Conservation (phyloP, 2,888 invertebrate species). For the Andrena bucephala region DNA sequence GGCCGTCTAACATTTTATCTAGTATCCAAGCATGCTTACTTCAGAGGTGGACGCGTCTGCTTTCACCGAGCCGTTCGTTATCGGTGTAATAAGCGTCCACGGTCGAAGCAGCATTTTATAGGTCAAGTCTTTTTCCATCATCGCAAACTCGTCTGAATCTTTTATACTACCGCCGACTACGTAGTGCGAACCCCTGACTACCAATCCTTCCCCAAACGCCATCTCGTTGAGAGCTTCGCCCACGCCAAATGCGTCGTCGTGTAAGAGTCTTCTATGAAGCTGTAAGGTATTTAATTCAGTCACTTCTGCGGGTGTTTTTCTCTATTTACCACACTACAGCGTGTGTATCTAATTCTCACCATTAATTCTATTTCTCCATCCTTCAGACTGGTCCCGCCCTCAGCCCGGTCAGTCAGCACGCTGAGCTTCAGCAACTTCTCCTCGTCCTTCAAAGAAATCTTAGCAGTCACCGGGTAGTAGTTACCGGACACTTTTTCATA, state of each 20-base stretch:
- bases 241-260: constrained; percentile 97
- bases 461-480: constrained; percentile 96
- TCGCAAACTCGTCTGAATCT: constrained; percentile 61
- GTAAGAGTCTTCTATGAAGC: constrained; percentile 93
- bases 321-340: not conserved
- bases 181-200: constrained; percentile 90
- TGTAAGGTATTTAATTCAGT: constrained; percentile 76
- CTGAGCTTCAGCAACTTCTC: constrained; percentile 85
- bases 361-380: constrained; percentile 93
- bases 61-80: constrained; percentile 83
- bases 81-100: constrained; percentile 88
- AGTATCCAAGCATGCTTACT: constrained; percentile 76
- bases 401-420: constrained; percentile 91
- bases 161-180: constrained; percentile 83
- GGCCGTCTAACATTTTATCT: not conserved
- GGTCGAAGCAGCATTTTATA: constrained; percentile 87
- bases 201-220: constrained; percentile 89
- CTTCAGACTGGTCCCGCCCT: constrained; percentile 92
- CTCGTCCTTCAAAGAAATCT: constrained; percentile 89
- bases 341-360: constrained; percentile 83
- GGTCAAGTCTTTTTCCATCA: constrained; percentile 83
- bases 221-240: constrained; percentile 95
- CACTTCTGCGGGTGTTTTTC: not conserved
- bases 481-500: constrained; percentile 93
- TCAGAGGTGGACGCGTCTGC: constrained; percentile 79